Conservation (phyloP, 2,797 vertebrate species). For the Trachops cirrhosus region DNA sequence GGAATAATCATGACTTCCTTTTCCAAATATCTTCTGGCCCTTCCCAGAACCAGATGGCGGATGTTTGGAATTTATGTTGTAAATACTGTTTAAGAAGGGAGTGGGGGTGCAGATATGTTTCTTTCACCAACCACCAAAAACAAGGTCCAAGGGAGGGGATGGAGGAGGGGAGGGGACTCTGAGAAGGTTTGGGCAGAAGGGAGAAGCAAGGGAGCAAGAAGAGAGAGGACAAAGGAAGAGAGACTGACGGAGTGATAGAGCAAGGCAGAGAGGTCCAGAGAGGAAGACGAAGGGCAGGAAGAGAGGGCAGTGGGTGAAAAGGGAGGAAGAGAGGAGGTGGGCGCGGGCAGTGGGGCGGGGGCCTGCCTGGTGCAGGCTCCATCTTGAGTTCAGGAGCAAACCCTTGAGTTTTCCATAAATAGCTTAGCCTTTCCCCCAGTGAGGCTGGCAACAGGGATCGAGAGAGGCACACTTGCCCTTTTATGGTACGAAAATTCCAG, state of each 20-base stretch:
- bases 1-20: conserved; percentile 74
- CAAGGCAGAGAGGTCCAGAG: neutral
- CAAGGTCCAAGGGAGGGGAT: conserved; percentile 1
- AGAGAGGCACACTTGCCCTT: conserved; percentile 85
- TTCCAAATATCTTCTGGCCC: conserved; percentile 72
- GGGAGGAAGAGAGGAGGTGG: neutral
- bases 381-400: conserved; percentile 81
- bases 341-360: conserved; percentile 28
- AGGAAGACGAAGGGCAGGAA: neutral
- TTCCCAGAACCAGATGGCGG: conserved; percentile 77
- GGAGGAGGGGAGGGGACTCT: neutral
- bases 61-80: conserved; percentile 78
- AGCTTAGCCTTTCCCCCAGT: conserved; percentile 84
- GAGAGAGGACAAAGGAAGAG: neutral
- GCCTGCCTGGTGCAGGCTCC: conserved; percentile 72
- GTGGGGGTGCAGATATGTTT: conserved; percentile 50
- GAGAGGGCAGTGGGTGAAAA: neutral
- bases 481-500: conserved; percentile 89
- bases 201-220: neutral
- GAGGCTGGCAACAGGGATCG: conserved; percentile 65
- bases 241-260: neutral
- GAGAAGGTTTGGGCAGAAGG: neutral
- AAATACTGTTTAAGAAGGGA: conserved; percentile 69
- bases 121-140: conserved; percentile 56
- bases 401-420: conserved; percentile 85